Evolutionary conservation across 2,888 invertebrate genomes (phyloP).

Genomic region (Rotaria macrura): DNA sequence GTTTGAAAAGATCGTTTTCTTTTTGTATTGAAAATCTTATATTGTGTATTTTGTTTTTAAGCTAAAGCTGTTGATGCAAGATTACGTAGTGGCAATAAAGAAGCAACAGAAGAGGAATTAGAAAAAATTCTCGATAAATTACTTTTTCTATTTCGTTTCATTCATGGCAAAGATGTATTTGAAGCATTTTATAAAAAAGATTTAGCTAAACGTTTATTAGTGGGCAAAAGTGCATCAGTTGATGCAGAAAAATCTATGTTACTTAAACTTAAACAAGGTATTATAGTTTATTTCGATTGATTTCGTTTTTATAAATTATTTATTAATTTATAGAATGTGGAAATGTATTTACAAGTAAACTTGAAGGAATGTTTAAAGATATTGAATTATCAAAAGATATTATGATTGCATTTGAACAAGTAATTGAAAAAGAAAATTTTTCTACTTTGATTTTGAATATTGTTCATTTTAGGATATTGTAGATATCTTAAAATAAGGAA

Average conservation of each 20-base stretch:
- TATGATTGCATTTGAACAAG: conserved; percentile 89
- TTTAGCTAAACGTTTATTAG: conserved; percentile 84
- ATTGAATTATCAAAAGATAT: conserved; percentile 97
- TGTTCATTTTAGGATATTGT: no score
- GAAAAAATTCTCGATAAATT: conserved; percentile 90
- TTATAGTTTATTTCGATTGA: neutral
- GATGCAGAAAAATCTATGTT: conserved; percentile 99
- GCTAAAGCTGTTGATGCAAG: conserved; percentile 97
- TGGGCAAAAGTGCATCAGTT: conserved; percentile 94
- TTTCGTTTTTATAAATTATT: neutral
- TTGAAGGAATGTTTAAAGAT: conserved; percentile 99
- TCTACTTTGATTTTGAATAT: no score
- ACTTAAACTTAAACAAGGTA: conserved; percentile 80
- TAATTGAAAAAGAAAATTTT: conserved; percentile 42
- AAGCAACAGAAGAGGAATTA: conserved; percentile 92
- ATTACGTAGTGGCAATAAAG: conserved; percentile 89
- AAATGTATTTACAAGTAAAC: conserved; percentile 90
- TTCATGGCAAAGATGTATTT: conserved; percentile 98
- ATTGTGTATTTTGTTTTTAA: conserved; percentile 44
- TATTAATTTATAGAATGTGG: conserved; percentile 68
- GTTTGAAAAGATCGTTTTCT: conserved; percentile 54
- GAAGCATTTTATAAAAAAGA: conserved; percentile 99
- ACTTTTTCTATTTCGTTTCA: conserved; percentile 95
- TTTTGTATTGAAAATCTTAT: conserved; percentile 63
- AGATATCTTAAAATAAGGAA: no score